Evolutionary conservation across 2,113 vertebrate genomes (phyloP).

Genomic region (Oenanthe melanoleuca): DNA sequence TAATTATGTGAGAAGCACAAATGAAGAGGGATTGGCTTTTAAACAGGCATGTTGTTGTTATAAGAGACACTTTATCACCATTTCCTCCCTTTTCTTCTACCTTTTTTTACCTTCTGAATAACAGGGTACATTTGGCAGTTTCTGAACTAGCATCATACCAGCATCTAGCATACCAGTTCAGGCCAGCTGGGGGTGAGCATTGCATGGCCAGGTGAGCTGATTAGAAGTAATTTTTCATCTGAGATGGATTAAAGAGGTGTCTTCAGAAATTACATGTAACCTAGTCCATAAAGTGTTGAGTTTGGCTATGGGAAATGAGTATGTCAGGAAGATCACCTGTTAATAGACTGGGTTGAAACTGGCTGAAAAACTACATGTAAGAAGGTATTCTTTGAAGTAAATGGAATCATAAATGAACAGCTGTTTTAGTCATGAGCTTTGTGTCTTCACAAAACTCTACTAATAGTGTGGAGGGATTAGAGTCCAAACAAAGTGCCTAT

Average conservation of each 20-base stretch:
- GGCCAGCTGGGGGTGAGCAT: not conserved
- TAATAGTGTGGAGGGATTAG: fast-evolving
- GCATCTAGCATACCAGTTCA: not conserved
- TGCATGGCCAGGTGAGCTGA: not conserved
- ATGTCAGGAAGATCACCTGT: not conserved
- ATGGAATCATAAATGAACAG: not conserved
- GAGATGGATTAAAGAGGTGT: not conserved
- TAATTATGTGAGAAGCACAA: not conserved
- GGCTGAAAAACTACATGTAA: not conserved
- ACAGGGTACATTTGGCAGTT: not conserved
- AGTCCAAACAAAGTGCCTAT: not conserved
- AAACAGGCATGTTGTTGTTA: not conserved
- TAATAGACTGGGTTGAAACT: not conserved
- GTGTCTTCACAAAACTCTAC: not conserved
- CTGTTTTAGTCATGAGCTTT: not conserved
- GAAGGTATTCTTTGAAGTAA: not conserved
- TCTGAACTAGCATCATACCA: not conserved
- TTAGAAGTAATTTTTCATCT: not conserved
- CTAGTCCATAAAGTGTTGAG: not conserved
- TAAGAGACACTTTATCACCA: not conserved
- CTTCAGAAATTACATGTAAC: not conserved
- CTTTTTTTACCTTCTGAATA: not conserved
- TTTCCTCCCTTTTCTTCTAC: not conserved
- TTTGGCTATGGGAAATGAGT: not conserved
- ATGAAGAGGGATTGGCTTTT: not conserved